Evolutionary conservation across 2,113 vertebrate species (phyloP).

Genomic region (Varanus komodoensis): DNA sequence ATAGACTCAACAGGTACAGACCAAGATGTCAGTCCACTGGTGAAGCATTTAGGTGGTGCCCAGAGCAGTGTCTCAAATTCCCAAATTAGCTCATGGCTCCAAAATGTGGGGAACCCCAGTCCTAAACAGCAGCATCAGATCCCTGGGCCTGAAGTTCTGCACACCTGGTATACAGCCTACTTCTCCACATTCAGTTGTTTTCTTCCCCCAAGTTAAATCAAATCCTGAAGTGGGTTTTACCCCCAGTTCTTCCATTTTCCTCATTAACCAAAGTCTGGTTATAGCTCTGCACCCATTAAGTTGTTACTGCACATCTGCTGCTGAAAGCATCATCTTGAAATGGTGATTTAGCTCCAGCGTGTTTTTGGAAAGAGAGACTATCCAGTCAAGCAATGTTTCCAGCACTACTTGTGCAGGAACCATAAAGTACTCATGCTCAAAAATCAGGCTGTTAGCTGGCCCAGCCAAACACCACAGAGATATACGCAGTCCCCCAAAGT

Average conservation of each 20-base stretch:
- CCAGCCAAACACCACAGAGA: constrained; percentile 26
- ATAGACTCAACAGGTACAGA: no score
- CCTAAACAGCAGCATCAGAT: no score
- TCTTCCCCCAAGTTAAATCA: constrained; percentile 1
- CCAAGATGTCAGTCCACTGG: no score
- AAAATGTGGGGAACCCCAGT: no score
- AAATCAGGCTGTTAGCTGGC: constrained; percentile 42
- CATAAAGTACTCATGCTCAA: constrained; percentile 45
- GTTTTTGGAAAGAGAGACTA: constrained; percentile 23
- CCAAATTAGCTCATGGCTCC: no score
- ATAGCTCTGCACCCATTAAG: not conserved
- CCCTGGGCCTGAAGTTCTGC: not conserved
- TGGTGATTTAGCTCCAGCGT: not conserved
- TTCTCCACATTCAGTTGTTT: accelerated
- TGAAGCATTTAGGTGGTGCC: no score
- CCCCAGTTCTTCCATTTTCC: not conserved
- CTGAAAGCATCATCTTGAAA: constrained; percentile 9
- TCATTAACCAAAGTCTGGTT: not conserved
- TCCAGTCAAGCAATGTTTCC: not conserved
- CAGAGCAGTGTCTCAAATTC: no score
- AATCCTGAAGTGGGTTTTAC: not conserved
- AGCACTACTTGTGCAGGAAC: constrained; percentile 37
- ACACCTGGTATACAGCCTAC: not conserved
- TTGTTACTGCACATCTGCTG: constrained; percentile 1
- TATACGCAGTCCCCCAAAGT: not conserved